Percentiles rank a stretch among this genome's conserved stretches.
Evolutionary conservation across 2,888 invertebrate genomes (phyloP).

Genomic region (Epistrophella euchroma): DNA sequence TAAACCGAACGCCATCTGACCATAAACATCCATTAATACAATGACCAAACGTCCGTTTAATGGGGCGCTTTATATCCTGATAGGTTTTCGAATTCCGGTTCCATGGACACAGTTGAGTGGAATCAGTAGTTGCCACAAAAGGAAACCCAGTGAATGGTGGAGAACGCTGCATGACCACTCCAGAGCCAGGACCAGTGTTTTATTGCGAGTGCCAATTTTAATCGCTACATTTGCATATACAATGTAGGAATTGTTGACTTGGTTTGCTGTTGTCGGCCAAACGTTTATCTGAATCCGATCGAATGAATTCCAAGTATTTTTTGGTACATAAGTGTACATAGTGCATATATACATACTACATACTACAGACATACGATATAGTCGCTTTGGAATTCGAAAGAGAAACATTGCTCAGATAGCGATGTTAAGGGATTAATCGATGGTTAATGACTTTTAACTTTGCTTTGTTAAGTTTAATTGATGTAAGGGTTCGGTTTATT

Average conservation of each 20-base stretch:
- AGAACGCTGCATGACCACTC: conserved; percentile 6
- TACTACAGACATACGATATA: not conserved
- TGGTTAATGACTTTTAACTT: conserved; percentile 72
- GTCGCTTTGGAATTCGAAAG: conserved; percentile 47
- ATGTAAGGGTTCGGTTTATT: conserved; percentile 15
- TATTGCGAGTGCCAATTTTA: conserved; percentile 72
- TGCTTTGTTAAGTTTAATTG: conserved; percentile 55
- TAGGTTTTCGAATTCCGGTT: conserved; percentile 75
- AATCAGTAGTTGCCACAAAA: conserved; percentile 54
- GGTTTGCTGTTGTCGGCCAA: conserved; percentile 47
- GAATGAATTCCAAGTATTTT: conserved; percentile 57
- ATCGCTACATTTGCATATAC: conserved; percentile 73
- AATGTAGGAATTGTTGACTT: conserved; percentile 38
- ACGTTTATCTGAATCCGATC: conserved; percentile 67
- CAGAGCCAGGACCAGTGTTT: conserved; percentile 61
- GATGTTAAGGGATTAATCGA: conserved; percentile 69
- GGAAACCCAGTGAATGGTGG: conserved; percentile 49
- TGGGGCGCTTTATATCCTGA: conserved; percentile 76
- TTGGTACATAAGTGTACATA: not conserved
- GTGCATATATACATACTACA: not conserved
- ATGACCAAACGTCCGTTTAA: conserved; percentile 78
- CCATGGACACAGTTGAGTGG: conserved; percentile 67
- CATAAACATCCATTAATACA: conserved; percentile 77
- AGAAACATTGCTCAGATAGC: conserved; percentile 59
- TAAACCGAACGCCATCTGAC: conserved; percentile 65